These are phyloP conservation scores for Melieria picta DNA, from an alignment of 2,888 invertebrate genomes.

Conservation along the genomic window DNA sequence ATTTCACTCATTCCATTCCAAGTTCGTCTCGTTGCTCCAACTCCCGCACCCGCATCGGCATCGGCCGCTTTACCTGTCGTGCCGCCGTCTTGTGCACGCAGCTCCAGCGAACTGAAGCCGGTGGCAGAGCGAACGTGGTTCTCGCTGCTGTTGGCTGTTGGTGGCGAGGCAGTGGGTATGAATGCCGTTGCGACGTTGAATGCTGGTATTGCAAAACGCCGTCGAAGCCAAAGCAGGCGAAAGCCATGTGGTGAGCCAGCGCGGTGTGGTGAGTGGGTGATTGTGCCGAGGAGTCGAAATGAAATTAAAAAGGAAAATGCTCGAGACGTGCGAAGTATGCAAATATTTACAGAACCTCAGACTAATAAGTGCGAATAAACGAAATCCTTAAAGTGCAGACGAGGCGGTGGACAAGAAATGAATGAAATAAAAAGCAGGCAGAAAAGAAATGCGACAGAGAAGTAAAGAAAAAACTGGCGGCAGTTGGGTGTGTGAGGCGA, in stretches of 20 bases:
- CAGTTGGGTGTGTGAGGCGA: background rate
- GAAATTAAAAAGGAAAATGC: slow-evolving; percentile 49
- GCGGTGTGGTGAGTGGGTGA: background rate
- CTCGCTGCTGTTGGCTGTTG: background rate
- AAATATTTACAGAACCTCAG: slow-evolving; percentile 57
- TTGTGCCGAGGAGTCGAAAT: background rate
- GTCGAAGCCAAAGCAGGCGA: background rate
- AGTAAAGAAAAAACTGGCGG: slow-evolving; percentile 5
- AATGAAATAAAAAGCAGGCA: slow-evolving; percentile 2
- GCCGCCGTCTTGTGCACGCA: background rate
- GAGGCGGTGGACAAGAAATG: background rate
- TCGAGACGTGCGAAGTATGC: slow-evolving; percentile 59
- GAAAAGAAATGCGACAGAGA: background rate
- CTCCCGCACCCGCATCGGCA: too few species aligned
- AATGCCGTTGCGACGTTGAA: background rate
- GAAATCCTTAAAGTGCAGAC: slow-evolving; percentile 15
- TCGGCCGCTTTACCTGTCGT: too few species aligned
- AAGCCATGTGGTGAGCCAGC: background rate
- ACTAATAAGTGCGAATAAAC: slow-evolving; percentile 51
- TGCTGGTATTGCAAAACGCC: background rate
- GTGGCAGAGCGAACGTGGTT: background rate
- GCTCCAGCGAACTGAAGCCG: background rate
- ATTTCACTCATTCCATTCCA: slow-evolving; percentile 21
- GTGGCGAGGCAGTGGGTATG: background rate
- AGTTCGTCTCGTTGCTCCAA: too few species aligned